Percentiles rank a stretch among this genome's conserved stretches.
Evolutionary conservation across 2,797 vertebrate species (phyloP).

Genomic region (Sarcoramphus papa): DNA sequence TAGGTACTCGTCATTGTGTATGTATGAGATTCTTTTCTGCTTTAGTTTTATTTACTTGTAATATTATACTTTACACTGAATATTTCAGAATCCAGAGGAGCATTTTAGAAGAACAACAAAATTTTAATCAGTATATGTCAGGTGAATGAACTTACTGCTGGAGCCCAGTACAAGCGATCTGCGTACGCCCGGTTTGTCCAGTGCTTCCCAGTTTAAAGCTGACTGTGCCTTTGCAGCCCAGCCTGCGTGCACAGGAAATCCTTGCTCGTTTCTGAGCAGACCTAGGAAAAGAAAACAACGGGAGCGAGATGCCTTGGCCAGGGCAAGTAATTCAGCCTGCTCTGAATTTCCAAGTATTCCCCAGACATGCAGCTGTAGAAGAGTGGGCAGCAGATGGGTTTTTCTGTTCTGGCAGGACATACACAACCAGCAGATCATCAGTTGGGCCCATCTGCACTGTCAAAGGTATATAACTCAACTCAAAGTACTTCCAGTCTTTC

Average conservation of each 20-base stretch:
- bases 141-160: background rate
- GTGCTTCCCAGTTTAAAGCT: background rate
- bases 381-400: background rate
- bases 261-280: background rate
- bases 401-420: background rate
- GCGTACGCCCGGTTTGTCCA: background rate
- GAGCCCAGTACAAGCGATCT: background rate
- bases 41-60: background rate
- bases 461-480: background rate
- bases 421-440: background rate
- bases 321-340: background rate
- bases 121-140: background rate
- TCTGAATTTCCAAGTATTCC: background rate
- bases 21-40: background rate
- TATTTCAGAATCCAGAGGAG: background rate
- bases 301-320: background rate
- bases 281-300: background rate
- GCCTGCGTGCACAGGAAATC: background rate
- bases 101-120: background rate
- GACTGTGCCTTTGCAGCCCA: background rate
- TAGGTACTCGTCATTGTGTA: fast-evolving
- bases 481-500: background rate
- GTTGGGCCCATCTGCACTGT: background rate
- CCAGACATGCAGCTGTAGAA: background rate
- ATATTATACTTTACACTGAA: background rate